Evolutionary conservation across 2,113 vertebrate genomes (phyloP).

Genomic region (Lota lota): DNA sequence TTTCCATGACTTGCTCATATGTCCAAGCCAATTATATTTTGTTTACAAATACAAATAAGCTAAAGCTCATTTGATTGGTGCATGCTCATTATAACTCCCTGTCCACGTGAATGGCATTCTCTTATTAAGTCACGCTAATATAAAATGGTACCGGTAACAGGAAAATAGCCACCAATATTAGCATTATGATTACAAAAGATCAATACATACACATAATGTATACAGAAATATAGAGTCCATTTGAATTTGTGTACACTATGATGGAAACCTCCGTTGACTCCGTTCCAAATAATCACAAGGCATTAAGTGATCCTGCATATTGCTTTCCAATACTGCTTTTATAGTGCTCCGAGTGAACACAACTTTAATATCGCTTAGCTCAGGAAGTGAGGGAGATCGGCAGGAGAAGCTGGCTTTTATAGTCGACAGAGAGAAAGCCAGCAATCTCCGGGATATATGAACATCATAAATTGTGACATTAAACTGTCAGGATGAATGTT

Average conservation of each 20-base stretch:
- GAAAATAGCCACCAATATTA: neutral
- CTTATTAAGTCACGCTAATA: conserved; percentile 6
- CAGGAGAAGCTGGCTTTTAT: conserved; percentile 39
- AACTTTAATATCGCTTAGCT: conserved; percentile 26
- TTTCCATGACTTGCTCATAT: no score
- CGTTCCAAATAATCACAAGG: no score
- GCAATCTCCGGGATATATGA: conserved; percentile 44
- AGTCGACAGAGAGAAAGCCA: conserved; percentile 36
- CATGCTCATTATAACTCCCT: neutral
- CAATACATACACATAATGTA: no score
- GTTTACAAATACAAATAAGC: no score
- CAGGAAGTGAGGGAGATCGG: conserved; percentile 31
- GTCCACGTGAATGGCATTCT: conserved; percentile 6
- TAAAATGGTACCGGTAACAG: neutral
- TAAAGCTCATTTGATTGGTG: neutral
- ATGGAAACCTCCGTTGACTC: no score
- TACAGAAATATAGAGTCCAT: no score
- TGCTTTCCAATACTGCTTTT: neutral
- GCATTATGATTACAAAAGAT: no score
- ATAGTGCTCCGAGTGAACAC: conserved; percentile 20
- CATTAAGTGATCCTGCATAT: no score
- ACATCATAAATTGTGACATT: conserved; percentile 61
- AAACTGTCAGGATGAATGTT: conserved; percentile 54
- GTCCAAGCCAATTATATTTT: no score
- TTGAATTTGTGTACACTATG: no score